Evolutionary conservation across 1,140 invertebrate genomes (phyloP), one percentile per base, ranked within the genome.

Genomic region (Rhagoletis zephyria): DNA sequence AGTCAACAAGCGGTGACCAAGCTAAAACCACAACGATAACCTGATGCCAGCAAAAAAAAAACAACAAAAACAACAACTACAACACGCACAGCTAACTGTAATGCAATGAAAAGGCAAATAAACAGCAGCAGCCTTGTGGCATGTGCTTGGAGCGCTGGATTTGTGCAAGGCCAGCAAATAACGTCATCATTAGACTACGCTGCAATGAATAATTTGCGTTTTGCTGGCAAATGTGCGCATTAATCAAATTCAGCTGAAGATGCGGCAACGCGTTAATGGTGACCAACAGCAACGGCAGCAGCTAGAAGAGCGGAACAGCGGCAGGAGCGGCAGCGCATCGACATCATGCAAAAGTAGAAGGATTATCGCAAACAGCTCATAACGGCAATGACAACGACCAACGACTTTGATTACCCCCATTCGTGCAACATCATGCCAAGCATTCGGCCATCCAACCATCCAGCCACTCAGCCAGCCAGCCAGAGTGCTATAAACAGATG

Each of bases 191-290:
- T 56, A 56, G 51, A 10, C 51, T 56, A 63, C 61, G 61, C 61
- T 63, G 61, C 12, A 63, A 63, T 63, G 61, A 63, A 63, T 63
- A 63, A 63, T 63, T 63, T 63, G 61, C 61, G 61, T 63, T 63
- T 63, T 63, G 61, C 61, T 63, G 61, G 61, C 61, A 63, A 63
- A 63, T n/a, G 61, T 63, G 61, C 61, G 61, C 61, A 63, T 63
- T 63, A 63, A 63, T 63, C 61, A 63, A 63, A 63, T 63, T 63
- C 61, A 63, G 61, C 61, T 63, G 12, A 14, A 63, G 61, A 16
- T 16, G 61, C 61, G 16, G n/a, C 61, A 63, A 63, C 61, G 61
- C n/a, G 12, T 16, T 4, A 63, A 16, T n/a, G 61, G 61, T 63
- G 12, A 63, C n/a, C 61, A 63, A 63, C 61, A 63, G 61, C 61